Evolutionary conservation across 2,797 vertebrate genomes (phyloP).

Genomic region (Hydrolagus colliei): DNA sequence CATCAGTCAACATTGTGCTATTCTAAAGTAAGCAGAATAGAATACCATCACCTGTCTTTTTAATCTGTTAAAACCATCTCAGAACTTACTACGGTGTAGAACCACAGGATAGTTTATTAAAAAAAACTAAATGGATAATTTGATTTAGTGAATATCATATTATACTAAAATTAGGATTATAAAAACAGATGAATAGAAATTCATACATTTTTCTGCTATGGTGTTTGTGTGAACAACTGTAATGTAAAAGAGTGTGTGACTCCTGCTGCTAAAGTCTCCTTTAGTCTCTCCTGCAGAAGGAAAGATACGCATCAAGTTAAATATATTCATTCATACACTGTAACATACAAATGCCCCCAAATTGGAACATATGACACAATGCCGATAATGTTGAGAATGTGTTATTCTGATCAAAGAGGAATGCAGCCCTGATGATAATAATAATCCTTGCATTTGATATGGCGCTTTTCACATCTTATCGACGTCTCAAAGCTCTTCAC

Average conservation of each 20-base stretch:
- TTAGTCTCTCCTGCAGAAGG: slow-evolving; percentile 42
- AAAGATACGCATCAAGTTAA: background rate
- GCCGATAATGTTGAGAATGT: no score
- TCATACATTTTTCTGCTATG: slow-evolving; percentile 33
- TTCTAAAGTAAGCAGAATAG: no score
- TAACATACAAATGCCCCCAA: no score
- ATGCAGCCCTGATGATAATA: no score
- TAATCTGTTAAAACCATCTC: background rate
- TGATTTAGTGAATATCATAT: background rate
- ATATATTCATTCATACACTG: no score
- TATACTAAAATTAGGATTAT: background rate
- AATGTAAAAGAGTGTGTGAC: slow-evolving; percentile 44
- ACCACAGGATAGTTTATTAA: background rate
- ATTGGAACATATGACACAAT: no score
- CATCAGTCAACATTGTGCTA: no score
- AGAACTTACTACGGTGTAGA: background rate
- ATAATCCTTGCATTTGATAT: no score
- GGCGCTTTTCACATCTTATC: no score
- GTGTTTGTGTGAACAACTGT: slow-evolving; percentile 38
- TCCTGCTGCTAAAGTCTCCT: slow-evolving; percentile 43
- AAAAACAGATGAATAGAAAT: background rate
- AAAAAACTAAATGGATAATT: background rate
- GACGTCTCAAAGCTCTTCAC: no score
- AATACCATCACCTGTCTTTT: background rate
- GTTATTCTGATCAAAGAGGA: no score